phyloP scores from a whole-genome alignment of 2,113 vertebrate species.

The Taxidea taxus region DNA sequence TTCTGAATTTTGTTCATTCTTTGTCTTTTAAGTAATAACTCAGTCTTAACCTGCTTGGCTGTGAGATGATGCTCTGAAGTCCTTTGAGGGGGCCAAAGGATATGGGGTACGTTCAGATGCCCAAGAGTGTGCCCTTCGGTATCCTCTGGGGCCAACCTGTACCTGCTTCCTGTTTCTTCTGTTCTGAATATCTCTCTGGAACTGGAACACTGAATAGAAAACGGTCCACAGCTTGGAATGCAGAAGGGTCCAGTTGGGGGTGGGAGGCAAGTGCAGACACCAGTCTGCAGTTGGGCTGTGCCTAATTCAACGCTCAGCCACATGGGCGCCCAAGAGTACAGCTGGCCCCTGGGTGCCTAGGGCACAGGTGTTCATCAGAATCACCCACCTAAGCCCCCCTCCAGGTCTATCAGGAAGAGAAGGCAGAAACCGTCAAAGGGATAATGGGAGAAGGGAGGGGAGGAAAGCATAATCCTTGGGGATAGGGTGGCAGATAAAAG shows the following conservation, averaged over 20 bases:
- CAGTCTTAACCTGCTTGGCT: background rate
- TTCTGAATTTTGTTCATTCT: background rate
- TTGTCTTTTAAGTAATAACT: background rate
- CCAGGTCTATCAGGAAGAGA: background rate
- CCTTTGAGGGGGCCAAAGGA: background rate
- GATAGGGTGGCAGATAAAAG: background rate
- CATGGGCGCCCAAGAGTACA: background rate
- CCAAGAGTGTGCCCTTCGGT: background rate
- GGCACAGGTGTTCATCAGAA: background rate
- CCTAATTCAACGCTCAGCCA: background rate
- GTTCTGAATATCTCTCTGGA: conserved; percentile 21
- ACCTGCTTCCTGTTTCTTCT: background rate
- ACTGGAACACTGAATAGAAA: background rate
- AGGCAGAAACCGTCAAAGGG: background rate
- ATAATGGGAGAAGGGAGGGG: background rate
- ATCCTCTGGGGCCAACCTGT: background rate
- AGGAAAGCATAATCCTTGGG: background rate
- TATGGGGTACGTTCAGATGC: background rate
- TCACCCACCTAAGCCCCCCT: background rate
- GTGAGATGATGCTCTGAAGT: background rate
- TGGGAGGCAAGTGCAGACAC: background rate
- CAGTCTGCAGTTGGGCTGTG: background rate
- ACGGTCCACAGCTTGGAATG: accelerated
- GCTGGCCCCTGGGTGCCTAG: no score
- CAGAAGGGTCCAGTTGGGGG: background rate